Percentiles rank a stretch among this genome's conserved stretches.
phyloP scores from a whole-genome alignment of 2,797 vertebrate species.

The Varecia variegata region DNA sequence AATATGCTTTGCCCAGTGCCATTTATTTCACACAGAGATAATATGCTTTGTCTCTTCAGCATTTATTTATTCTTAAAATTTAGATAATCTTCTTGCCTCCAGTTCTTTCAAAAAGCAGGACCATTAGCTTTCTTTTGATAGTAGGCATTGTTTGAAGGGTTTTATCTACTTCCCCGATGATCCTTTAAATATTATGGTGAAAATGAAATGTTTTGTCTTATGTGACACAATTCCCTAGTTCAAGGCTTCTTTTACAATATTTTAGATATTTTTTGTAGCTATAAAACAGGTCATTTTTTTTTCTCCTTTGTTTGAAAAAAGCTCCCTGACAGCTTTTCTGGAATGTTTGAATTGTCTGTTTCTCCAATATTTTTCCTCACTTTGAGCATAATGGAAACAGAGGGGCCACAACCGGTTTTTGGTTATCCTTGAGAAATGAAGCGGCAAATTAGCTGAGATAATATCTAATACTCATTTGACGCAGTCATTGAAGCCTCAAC shows the following conservation, averaged over 20 bases:
- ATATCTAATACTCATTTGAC: rapidly evolving
- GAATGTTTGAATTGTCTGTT: background rate
- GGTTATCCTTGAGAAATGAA: background rate
- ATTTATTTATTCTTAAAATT: constrained; percentile 32
- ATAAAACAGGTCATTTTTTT: background rate
- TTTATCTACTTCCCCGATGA: background rate
- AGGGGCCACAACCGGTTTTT: background rate
- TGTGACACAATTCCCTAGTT: background rate
- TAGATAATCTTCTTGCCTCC: background rate
- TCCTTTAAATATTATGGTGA: background rate
- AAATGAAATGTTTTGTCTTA: constrained; percentile 40
- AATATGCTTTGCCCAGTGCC: background rate
- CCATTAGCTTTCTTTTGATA: background rate
- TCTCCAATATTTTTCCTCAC: background rate
- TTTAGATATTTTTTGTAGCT: background rate
- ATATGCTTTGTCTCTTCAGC: background rate
- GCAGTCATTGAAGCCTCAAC: background rate
- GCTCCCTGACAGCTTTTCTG: background rate
- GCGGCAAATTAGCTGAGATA: background rate
- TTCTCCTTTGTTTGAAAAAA: background rate
- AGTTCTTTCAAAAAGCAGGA: background rate
- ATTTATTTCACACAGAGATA: constrained; percentile 11
- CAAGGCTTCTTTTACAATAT: background rate
- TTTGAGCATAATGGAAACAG: background rate
- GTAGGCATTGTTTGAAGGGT: background rate